A percentile compares a stretch with the other conserved stretches of the same genome.
Conservation (phyloP, 1,140 invertebrate genomes). For the Lethocerus indicus region DNA sequence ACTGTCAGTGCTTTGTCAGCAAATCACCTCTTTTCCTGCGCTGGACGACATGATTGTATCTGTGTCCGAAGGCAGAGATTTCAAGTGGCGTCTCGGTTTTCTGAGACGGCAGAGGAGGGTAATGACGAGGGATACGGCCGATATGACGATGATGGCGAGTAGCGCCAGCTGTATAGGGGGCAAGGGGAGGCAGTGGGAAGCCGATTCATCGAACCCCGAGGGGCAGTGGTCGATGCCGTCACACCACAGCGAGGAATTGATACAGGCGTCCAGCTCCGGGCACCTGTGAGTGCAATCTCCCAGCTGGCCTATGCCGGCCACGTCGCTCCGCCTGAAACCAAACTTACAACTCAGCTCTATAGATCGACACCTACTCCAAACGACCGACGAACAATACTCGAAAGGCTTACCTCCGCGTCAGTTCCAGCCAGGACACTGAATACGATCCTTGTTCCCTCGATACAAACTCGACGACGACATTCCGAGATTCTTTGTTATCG, state of each 20-base stretch:
- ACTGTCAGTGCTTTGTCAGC: conserved; percentile 76
- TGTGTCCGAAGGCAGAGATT: conserved; percentile 20
- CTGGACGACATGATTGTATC: conserved; percentile 18
- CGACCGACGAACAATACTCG: not conserved
- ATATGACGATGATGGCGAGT: conserved; percentile 27
- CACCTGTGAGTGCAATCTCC: conserved; percentile 64
- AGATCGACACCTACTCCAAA: not conserved
- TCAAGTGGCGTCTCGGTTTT: conserved; percentile 6
- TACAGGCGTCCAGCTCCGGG: conserved; percentile 72
- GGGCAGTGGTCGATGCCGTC: conserved; percentile 72
- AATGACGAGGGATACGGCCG: conserved; percentile 21
- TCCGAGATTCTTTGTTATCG: conserved; percentile 39
- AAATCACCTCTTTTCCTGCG: conserved; percentile 59
- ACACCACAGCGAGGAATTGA: conserved; percentile 75
- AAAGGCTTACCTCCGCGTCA: conserved; percentile 39
- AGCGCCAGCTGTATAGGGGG: conserved; percentile 50
- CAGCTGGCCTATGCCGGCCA: conserved; percentile 32
- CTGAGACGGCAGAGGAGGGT: conserved; percentile 11
- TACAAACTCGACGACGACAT: conserved; percentile 58
- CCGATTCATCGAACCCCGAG: conserved; percentile 69
- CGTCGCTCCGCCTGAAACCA: conserved; percentile 23
- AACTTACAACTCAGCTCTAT: not conserved
- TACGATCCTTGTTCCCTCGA: conserved; percentile 53
- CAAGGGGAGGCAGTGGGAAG: conserved; percentile 54
- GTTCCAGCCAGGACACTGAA: conserved; percentile 65